Base-by-base conservation (phyloP, 2,113 vertebrate genomes). In the Promerops cafer region DNA sequence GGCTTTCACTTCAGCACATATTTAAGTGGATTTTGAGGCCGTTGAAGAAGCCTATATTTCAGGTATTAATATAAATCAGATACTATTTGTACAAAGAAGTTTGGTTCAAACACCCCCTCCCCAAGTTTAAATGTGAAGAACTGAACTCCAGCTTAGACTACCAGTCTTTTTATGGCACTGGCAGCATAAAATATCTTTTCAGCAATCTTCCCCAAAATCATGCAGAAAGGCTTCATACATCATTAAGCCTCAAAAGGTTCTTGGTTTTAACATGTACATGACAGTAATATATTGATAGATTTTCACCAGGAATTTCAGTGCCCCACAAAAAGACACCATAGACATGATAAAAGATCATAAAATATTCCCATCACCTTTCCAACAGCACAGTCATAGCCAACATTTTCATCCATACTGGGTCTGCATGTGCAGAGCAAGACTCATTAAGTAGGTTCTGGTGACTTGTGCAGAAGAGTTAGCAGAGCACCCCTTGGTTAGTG, bases 251-350 rank as follows among this genome's bases (percentile, higher is more conserved):
- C 54, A 61, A 66, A 77, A 72, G 3, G 5, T 40, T 72, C 45
- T 44, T 57, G 12, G 18, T 90, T 80, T 72, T 63, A 72, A 50
- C 6, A 21, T 0, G 0, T 64, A 6, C 13, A 11, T 21, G 30
- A n/a, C 14, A 50, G 31, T 33, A 49, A 72, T 21, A 49, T 3
- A 77, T 13, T 40, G 22, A 77, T 10, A 65, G 8, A 45, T 26
- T 57, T 88, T 37, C 20, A 49, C 9, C 15, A 76, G 45, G 28
- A 49, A 40, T 86, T 65, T 65, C 7, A 64, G 4, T 64, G 49
- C 17, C 20, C 14, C 30, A 30, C 0, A 0, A n/a, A 84, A 69
- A 64, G 5, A 56, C 3, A 53, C 28, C 13, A 21, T 2, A 30
- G 26, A 59, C 8, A 1, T 11, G 16, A 76, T 15, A 20, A 31